A percentile compares a stretch with the other conserved stretches of the same genome.
phyloP scores from a whole-genome alignment of 2,888 invertebrate genomes.

The Ennomos quercinarius region DNA sequence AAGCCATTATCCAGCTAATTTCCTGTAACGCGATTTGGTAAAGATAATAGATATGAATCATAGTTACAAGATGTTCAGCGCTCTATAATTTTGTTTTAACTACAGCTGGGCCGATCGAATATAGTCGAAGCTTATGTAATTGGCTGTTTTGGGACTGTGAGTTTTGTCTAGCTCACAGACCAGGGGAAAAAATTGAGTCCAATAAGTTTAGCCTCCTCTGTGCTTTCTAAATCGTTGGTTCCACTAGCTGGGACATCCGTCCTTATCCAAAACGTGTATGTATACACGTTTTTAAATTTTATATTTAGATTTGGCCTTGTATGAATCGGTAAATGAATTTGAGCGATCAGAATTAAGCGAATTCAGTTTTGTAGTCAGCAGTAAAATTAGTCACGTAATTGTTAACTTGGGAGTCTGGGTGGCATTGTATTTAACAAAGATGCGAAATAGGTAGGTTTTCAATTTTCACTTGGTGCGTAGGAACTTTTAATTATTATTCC shows the following conservation, averaged over 20 bases:
- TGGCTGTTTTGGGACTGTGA: neutral
- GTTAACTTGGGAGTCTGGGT: conserved; percentile 16
- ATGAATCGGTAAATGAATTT: conserved; percentile 17
- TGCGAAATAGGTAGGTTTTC: conserved; percentile 13
- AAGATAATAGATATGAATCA: conserved; percentile 44
- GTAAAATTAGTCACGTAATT: conserved; percentile 30
- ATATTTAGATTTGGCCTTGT: conserved; percentile 9
- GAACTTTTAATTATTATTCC: no score
- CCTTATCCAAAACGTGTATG: no score
- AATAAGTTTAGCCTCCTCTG: no score
- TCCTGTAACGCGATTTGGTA: conserved; percentile 55
- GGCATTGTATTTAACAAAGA: conserved; percentile 20
- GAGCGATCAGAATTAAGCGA: conserved; percentile 13
- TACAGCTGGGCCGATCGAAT: neutral
- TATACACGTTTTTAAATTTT: no score
- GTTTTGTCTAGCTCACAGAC: no score
- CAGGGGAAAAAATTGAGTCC: no score
- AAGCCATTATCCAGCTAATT: conserved; percentile 66
- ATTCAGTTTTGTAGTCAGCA: conserved; percentile 23
- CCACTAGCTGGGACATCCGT: no score
- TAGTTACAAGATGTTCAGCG: conserved; percentile 8
- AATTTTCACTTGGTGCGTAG: conserved; percentile 3
- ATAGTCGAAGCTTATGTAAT: neutral
- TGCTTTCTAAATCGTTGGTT: no score
- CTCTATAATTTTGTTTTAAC: neutral